A percentile compares a stretch with the other conserved stretches of the same genome.
Evolutionary conservation across 1,140 invertebrate species (phyloP).

Genomic region (Dreissena rostriformis): DNA sequence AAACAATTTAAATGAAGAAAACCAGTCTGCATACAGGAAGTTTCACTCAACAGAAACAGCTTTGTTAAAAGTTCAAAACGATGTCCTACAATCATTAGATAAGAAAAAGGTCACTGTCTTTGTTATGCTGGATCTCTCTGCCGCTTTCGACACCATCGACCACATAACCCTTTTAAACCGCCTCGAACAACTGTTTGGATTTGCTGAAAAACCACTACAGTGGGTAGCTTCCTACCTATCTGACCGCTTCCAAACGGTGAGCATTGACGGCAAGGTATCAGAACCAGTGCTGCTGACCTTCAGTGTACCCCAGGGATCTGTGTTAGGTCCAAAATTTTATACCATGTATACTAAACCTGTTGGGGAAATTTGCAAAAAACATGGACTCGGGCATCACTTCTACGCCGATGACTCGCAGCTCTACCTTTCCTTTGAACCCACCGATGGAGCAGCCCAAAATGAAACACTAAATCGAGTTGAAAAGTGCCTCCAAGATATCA

Average conservation of each 20-base stretch:
- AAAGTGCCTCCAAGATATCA: slow-evolving; percentile 21
- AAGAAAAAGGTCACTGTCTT: slow-evolving; percentile 1
- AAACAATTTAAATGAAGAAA: slow-evolving; percentile 30
- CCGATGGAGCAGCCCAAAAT: neutral
- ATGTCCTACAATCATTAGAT: slow-evolving; percentile 10
- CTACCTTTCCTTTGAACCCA: slow-evolving; percentile 33
- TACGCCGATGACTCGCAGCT: slow-evolving; percentile 38
- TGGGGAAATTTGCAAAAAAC: slow-evolving; percentile 15
- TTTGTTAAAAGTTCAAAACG: slow-evolving; percentile 20
- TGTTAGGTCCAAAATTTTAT: slow-evolving; percentile 36
- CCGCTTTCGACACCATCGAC: slow-evolving; percentile 28
- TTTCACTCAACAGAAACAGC: slow-evolving; percentile 15
- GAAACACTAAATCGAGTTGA: slow-evolving; percentile 16
- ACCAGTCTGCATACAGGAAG: slow-evolving; percentile 38
- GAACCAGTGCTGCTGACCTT: slow-evolving; percentile 13
- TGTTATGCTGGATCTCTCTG: slow-evolving; percentile 17
- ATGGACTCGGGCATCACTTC: slow-evolving; percentile 39
- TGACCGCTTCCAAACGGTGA: slow-evolving; percentile 27
- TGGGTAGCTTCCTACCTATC: slow-evolving; percentile 40
- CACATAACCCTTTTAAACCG: slow-evolving; percentile 13
- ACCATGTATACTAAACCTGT: slow-evolving; percentile 39
- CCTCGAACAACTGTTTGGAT: slow-evolving; percentile 23
- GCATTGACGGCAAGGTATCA: slow-evolving; percentile 21
- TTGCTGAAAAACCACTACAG: neutral
- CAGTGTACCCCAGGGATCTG: slow-evolving; percentile 42